A percentile compares a stretch with the other conserved stretches of the same genome.
Evolutionary conservation across 2,113 vertebrate species (phyloP).

Genomic region (Onychorhynchus coronatus): DNA sequence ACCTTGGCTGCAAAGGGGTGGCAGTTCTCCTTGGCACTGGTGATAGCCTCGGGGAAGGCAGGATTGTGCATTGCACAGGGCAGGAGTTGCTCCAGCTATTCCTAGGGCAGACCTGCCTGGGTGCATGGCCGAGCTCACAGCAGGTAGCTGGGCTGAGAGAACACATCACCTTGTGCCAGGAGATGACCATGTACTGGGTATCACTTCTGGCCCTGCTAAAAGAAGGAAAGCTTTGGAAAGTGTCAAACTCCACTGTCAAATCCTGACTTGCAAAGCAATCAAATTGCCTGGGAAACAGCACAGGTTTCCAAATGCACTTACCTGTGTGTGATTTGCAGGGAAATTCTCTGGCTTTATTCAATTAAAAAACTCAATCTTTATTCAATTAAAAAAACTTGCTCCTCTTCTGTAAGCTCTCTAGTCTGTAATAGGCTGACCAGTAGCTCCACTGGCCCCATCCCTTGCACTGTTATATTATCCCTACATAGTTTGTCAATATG

Average conservation of each 20-base stretch:
- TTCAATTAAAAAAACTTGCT: neutral
- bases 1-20: neutral
- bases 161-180: accelerated
- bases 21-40: neutral
- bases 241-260: neutral
- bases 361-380: neutral
- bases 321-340: neutral
- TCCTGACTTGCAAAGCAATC: neutral
- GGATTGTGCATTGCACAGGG: neutral
- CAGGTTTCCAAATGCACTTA: neutral
- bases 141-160: neutral
- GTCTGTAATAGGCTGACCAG: neutral
- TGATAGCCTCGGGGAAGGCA: neutral
- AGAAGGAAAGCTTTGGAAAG: neutral
- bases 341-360: neutral
- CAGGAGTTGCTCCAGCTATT: neutral
- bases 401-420: neutral
- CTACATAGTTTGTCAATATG: neutral
- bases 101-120: neutral
- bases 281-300: neutral
- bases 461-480: neutral
- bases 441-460: neutral
- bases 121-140: neutral
- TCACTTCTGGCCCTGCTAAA: neutral
- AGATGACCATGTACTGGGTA: neutral